A percentile compares a stretch with the other conserved stretches of the same genome.
These are phyloP conservation scores for Himalopsyche phryganea DNA, from an alignment of 1,140 invertebrate genomes.

Conservation along the genomic window DNA sequence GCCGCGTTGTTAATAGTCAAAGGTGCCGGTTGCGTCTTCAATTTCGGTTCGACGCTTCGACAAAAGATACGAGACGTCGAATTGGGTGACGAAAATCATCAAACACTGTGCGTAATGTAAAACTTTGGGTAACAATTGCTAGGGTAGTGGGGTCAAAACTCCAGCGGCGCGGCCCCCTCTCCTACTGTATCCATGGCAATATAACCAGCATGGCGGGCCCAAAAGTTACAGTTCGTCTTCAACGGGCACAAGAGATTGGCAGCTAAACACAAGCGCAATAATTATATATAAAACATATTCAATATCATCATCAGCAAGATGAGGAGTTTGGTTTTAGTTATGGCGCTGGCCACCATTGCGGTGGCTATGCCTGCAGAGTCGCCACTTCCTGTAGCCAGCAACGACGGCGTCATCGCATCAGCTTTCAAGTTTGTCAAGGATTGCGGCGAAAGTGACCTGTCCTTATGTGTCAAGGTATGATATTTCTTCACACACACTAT, in stretches of 20 bases:
- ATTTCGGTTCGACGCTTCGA: no score
- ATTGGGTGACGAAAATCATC: no score
- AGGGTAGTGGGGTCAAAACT: background rate
- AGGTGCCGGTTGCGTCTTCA: no score
- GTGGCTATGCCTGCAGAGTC: constrained; percentile 53
- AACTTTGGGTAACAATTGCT: no score
- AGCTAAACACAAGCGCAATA: no score
- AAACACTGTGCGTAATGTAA: no score
- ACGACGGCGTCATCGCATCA: constrained; percentile 51
- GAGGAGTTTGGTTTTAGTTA: constrained; percentile 53
- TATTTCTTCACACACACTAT: background rate
- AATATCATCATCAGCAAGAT: constrained; percentile 40
- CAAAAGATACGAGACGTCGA: no score
- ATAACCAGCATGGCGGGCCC: constrained; percentile 1
- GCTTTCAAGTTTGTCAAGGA: constrained; percentile 65
- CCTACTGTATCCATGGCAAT: background rate
- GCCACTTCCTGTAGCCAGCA: constrained; percentile 30
- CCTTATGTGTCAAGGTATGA: constrained; percentile 68
- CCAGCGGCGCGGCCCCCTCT: background rate
- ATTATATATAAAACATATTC: no score
- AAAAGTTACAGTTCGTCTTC: constrained; percentile 11
- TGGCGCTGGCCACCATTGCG: constrained; percentile 52
- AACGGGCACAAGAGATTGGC: background rate
- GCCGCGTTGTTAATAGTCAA: no score
- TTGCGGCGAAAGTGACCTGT: constrained; percentile 65